A percentile compares a stretch with the other conserved stretches of the same genome.
Conservation (phyloP, 92 coral and sea anemone species). For the Parazoanthus swiftii region DNA sequence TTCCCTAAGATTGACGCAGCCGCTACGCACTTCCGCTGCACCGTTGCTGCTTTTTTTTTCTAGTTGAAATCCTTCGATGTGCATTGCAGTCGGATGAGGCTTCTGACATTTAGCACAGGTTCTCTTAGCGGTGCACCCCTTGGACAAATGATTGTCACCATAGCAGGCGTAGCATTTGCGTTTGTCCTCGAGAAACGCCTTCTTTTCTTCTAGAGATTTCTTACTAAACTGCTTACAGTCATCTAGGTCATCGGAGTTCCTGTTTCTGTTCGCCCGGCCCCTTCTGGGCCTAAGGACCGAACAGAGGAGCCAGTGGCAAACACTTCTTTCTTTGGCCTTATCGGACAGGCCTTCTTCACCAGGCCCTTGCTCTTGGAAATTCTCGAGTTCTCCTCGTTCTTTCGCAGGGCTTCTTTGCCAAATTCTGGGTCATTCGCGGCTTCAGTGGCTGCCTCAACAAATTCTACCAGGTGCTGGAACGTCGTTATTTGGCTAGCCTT, state of each 20-base stretch:
- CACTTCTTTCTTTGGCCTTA: not conserved
- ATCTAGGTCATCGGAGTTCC: conserved; percentile 47
- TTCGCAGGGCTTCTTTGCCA: conserved; percentile 54
- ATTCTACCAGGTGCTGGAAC: conserved; percentile 39
- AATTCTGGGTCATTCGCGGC: conserved; percentile 56
- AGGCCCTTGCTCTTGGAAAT: not conserved
- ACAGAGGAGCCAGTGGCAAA: not conserved
- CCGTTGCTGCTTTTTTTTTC: not conserved
- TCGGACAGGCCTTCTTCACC: not conserved
- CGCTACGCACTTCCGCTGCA: not conserved
- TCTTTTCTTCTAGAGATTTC: conserved; percentile 55
- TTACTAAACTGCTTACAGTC: conserved; percentile 52
- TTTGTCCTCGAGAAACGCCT: conserved; percentile 44
- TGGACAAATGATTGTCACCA: conserved; percentile 51
- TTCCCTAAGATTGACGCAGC: conserved; percentile 2
- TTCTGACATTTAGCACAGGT: conserved; percentile 39
- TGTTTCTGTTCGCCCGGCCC: conserved; percentile 42
- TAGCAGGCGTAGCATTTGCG: conserved; percentile 58
- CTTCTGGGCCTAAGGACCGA: not conserved
- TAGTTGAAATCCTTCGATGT: conserved; percentile 50
- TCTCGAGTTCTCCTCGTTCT: conserved; percentile 12
- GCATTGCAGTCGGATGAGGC: conserved; percentile 68
- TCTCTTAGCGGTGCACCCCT: conserved; percentile 38
- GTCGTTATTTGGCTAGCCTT: conserved; percentile 10
- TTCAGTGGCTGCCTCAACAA: conserved; percentile 50